These are phyloP conservation scores for Brachionus rotundiformis DNA, from an alignment of 1,140 invertebrate species.

Conservation along the genomic window DNA sequence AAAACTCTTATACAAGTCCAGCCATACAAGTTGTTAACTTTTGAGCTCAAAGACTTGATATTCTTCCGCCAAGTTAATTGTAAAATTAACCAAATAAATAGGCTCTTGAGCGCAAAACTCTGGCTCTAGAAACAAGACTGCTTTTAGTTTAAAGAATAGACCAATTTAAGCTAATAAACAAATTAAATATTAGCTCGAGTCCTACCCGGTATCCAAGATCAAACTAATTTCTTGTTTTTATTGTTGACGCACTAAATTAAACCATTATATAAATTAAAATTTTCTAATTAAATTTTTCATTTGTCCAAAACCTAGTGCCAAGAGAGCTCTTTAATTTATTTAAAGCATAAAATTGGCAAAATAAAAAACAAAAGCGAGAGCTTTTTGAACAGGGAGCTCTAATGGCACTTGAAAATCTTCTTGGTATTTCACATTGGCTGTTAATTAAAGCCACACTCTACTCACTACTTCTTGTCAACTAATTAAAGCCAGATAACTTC, in stretches of 20 bases:
- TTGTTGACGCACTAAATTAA: neutral
- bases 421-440: neutral
- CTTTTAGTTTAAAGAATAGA: neutral
- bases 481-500: conserved; percentile 1
- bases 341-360: neutral
- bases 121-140: neutral
- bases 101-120: neutral
- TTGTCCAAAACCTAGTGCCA: neutral
- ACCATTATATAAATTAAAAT: conserved; percentile 1
- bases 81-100: neutral
- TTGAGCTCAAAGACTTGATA: neutral
- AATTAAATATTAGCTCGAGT: conserved; percentile 15
- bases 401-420: conserved; percentile 46
- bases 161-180: conserved; percentile 4
- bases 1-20: neutral
- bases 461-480: conserved; percentile 1
- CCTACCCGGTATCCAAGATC: neutral
- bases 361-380: neutral
- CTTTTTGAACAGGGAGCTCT: conserved; percentile 5
- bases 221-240: neutral
- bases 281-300: neutral
- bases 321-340: too few species aligned
- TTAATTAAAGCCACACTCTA: neutral
- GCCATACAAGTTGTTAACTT: neutral
- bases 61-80: neutral